Conservation (phyloP, 2,888 invertebrate species). For the Ennomos quercinarius region DNA sequence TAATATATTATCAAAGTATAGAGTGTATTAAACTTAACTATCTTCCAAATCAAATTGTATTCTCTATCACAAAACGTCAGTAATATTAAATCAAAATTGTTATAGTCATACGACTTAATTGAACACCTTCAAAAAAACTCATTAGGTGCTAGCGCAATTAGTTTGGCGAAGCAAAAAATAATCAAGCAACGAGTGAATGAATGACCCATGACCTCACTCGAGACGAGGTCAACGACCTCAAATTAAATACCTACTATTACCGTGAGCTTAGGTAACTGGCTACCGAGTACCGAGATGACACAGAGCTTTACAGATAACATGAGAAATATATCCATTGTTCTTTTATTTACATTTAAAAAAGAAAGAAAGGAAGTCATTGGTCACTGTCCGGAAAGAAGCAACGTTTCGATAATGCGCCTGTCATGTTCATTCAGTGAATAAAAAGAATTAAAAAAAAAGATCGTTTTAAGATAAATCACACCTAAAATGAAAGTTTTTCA, state of each 20-base stretch:
- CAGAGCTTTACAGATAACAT: slow-evolving; percentile 33
- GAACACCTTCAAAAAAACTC: slow-evolving; percentile 29
- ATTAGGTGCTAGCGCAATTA: slow-evolving; percentile 33
- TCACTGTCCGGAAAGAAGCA: slow-evolving; percentile 23
- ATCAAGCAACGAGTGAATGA: slow-evolving; percentile 41
- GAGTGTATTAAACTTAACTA: too few species aligned
- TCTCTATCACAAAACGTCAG: not conserved
- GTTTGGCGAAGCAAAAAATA: slow-evolving; percentile 43
- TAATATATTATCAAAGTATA: too few species aligned
- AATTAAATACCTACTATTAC: slow-evolving; percentile 47
- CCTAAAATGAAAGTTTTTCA: slow-evolving; percentile 22
- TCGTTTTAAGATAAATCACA: slow-evolving; percentile 6
- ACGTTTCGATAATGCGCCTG: slow-evolving; percentile 20
- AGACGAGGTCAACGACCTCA: slow-evolving; percentile 51
- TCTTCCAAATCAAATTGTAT: not conserved
- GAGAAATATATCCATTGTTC: slow-evolving; percentile 33
- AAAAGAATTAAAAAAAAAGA: slow-evolving; percentile 17
- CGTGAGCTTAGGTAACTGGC: slow-evolving; percentile 32
- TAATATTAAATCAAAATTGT: slow-evolving; percentile 11
- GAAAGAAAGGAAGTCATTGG: slow-evolving; percentile 35
- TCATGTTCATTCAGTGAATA: slow-evolving; percentile 19
- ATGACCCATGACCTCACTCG: slow-evolving; percentile 54
- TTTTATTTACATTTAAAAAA: slow-evolving; percentile 31
- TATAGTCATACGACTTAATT: slow-evolving; percentile 36
- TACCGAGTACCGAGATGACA: slow-evolving; percentile 29